A percentile compares a stretch with the other conserved stretches of the same genome.
Evolutionary conservation across 2,888 invertebrate genomes (phyloP).

Genomic region (Athalia cordata): DNA sequence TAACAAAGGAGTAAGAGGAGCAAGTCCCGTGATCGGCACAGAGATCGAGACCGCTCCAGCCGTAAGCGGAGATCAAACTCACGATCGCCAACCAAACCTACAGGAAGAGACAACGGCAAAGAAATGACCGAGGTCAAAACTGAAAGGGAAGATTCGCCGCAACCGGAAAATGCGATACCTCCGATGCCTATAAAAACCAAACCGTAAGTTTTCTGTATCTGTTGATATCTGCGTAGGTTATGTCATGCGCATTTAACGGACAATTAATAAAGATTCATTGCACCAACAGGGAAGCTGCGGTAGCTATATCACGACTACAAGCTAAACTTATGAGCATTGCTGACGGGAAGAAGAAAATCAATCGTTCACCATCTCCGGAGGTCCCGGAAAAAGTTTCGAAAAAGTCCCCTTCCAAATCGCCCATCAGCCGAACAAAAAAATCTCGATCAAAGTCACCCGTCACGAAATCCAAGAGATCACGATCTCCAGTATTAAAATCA

Average conservation of each 20-base stretch:
- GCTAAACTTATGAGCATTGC: constrained; percentile 80
- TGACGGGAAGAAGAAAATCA: constrained; percentile 74
- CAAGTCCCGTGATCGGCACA: constrained; percentile 72
- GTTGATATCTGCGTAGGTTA: neutral
- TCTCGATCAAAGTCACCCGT: constrained; percentile 68
- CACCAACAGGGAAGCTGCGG: constrained; percentile 71
- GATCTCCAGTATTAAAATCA: constrained; percentile 60
- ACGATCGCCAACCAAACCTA: constrained; percentile 67
- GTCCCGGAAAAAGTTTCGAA: constrained; percentile 55
- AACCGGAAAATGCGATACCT: constrained; percentile 69
- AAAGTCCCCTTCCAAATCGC: constrained; percentile 67
- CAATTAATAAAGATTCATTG: constrained; percentile 5
- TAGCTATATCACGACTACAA: constrained; percentile 78
- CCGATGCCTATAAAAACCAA: constrained; percentile 71
- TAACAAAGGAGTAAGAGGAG: constrained; percentile 70
- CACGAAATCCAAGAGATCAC: constrained; percentile 60
- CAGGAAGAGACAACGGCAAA: constrained; percentile 65
- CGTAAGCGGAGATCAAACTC: constrained; percentile 68
- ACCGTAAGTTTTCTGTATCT: constrained; percentile 62
- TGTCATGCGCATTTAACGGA: constrained; percentile 18
- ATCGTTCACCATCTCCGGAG: constrained; percentile 68
- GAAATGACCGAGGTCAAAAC: constrained; percentile 64
- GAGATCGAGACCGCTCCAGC: constrained; percentile 70
- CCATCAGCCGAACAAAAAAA: constrained; percentile 63
- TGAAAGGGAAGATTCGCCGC: constrained; percentile 69